These are phyloP conservation scores for Microcebus ravelobensis DNA, from an alignment of 2,113 vertebrate genomes.

Conservation along the genomic window DNA sequence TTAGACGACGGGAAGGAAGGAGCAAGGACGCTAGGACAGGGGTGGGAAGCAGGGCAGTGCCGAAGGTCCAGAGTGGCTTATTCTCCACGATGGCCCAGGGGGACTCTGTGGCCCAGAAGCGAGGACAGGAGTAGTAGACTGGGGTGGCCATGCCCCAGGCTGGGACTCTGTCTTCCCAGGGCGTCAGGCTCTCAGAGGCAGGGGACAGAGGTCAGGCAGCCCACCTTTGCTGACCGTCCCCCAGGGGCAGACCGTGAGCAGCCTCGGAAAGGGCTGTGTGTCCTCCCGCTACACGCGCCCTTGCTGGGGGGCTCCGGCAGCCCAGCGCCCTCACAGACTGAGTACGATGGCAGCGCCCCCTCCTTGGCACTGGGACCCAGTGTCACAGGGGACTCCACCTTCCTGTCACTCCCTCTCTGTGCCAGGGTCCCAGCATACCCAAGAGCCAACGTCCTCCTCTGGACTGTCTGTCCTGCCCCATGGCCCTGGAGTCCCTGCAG, in stretches of 20 bases:
- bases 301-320: neutral
- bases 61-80: neutral
- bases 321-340: neutral
- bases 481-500: neutral
- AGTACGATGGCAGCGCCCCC: neutral
- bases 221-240: neutral
- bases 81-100: fast-evolving
- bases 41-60: neutral
- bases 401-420: neutral
- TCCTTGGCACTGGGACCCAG: neutral
- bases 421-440: no score
- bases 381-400: neutral
- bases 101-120: neutral
- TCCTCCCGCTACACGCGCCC: fast-evolving
- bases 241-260: neutral
- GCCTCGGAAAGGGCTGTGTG: neutral
- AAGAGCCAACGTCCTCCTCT: neutral
- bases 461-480: neutral
- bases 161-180: neutral
- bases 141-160: neutral
- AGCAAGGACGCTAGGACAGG: neutral
- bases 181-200: neutral
- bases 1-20: neutral
- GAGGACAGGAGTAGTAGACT: neutral
- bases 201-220: neutral